phyloP scores from a whole-genome alignment of 2,113 vertebrate genomes.

The Corydoras sp. region DNA sequence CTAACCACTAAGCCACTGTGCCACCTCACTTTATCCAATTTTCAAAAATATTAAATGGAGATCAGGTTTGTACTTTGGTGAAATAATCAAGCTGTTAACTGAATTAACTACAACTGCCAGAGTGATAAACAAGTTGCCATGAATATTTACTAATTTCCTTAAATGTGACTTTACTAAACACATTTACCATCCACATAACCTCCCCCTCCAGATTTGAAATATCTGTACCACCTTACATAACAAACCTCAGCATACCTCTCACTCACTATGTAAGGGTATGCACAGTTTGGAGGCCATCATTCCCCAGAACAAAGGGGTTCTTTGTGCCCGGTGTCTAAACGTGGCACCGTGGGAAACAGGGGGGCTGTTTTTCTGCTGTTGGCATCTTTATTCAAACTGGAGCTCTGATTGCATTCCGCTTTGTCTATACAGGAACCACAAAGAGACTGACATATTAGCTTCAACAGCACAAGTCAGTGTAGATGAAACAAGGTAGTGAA shows the following conservation, averaged over 20 bases:
- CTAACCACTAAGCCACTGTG: no score
- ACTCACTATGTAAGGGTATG: not conserved
- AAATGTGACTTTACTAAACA: no score
- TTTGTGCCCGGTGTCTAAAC: constrained; percentile 20
- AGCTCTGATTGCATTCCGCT: not conserved
- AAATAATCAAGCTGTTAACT: no score
- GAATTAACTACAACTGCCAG: no score
- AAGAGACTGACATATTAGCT: not conserved
- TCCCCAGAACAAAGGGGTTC: constrained; percentile 14
- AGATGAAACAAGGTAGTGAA: not conserved
- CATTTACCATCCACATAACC: not conserved
- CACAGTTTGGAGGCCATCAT: not conserved
- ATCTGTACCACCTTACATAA: not conserved
- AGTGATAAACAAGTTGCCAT: no score
- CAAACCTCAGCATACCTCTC: not conserved
- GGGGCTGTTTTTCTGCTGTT: constrained; percentile 16
- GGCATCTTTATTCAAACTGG: constrained; percentile 11
- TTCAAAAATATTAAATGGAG: no score
- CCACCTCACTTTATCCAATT: no score
- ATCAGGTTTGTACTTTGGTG: no score
- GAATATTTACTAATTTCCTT: no score
- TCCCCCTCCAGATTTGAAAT: not conserved
- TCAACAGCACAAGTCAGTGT: not conserved
- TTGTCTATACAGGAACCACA: not conserved
- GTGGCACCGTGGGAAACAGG: constrained; percentile 36